A percentile compares a stretch with the other conserved stretches of the same genome.
phyloP scores from a whole-genome alignment of 2,797 vertebrate genomes.

The Onychomys arenicola region DNA sequence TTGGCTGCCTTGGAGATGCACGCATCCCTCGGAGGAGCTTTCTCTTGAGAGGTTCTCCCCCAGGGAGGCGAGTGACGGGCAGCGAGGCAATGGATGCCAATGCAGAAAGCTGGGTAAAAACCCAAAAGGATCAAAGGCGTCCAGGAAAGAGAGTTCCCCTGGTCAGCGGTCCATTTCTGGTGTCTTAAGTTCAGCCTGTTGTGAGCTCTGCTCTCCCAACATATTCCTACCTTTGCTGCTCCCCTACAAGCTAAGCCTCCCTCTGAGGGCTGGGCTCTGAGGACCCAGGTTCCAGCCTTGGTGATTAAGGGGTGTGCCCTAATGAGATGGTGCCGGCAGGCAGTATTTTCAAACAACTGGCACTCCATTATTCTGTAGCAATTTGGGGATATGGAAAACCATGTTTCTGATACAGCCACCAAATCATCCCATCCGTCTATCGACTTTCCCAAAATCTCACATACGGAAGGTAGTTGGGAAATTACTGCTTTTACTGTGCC shows the following conservation, averaged over 20 bases:
- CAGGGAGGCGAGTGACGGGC: not conserved
- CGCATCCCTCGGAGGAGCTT: fast-evolving
- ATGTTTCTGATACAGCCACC: not conserved
- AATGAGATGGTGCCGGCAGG: not conserved
- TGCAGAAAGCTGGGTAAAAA: not conserved
- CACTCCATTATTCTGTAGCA: conserved; percentile 37
- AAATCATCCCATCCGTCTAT: conserved; percentile 48
- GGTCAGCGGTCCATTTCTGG: not conserved
- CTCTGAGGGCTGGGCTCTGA: not conserved
- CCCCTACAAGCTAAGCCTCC: not conserved
- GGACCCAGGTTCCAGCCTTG: not conserved
- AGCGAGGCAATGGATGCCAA: not conserved
- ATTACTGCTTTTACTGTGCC: conserved; percentile 61
- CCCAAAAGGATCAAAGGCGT: not conserved
- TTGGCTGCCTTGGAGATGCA: not conserved
- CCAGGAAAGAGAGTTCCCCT: not conserved
- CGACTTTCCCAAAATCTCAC: conserved; percentile 43
- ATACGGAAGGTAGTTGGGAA: conserved; percentile 27
- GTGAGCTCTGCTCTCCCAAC: too few relatives aligned
- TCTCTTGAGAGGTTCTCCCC: not conserved
- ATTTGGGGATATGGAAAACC: conserved; percentile 46
- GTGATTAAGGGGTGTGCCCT: conserved; percentile 12
- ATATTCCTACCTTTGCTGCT: not conserved
- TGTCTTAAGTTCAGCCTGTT: not conserved
- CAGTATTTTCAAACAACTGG: not conserved